A percentile compares a stretch with the other conserved stretches of the same genome.
Conservation (phyloP, 2,797 vertebrate species). For the Champsocephalus esox region DNA sequence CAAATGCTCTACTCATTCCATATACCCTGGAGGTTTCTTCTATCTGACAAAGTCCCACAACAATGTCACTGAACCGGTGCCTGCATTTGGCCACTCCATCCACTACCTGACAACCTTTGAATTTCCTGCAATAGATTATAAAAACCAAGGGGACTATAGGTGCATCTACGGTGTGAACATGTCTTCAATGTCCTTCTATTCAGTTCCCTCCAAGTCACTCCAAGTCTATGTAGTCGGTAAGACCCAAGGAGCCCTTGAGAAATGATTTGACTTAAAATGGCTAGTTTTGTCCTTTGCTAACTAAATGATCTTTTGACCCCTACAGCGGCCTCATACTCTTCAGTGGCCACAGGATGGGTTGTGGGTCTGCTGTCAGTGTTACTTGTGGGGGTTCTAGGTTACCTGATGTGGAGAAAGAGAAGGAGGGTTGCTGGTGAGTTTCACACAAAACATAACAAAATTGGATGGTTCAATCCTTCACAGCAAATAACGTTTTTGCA, state of each 20-base stretch:
- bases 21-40: constrained; percentile 70
- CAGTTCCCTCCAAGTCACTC: constrained; percentile 66
- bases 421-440: constrained; percentile 54
- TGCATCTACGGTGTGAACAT: constrained; percentile 76
- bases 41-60: constrained; percentile 53
- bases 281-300: not conserved
- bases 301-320: constrained; percentile 1
- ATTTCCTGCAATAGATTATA: constrained; percentile 59
- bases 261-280: not conserved
- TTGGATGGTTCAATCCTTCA: not conserved
- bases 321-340: constrained; percentile 53
- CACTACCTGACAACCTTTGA: constrained; percentile 72
- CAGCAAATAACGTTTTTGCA: not conserved
- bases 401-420: constrained; percentile 72
- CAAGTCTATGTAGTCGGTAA: constrained; percentile 66
- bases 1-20: constrained; percentile 73
- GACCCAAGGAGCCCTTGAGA: not conserved
- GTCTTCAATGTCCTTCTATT: constrained; percentile 67
- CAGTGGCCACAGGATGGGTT: constrained; percentile 40
- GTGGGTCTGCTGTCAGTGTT: constrained; percentile 55
- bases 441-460: not conserved
- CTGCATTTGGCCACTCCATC: constrained; percentile 62
- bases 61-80: constrained; percentile 26
- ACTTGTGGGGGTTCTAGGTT: constrained; percentile 42
- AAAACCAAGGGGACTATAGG: constrained; percentile 72